Base-by-base conservation (phyloP, 2,797 vertebrate genomes). In the Sebastes aleutianus region DNA sequence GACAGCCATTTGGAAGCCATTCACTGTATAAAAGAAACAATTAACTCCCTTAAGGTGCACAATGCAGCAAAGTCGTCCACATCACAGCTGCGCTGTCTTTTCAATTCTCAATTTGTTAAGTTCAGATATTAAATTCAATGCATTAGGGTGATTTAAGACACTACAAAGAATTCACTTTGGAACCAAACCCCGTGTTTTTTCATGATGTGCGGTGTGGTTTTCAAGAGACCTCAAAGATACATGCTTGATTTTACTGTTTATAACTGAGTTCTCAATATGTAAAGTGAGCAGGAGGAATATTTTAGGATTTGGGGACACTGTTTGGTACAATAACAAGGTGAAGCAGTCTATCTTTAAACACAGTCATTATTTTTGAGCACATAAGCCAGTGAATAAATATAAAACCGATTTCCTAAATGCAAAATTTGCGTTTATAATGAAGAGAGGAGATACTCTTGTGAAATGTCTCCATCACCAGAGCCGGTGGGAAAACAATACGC, bases 1-100 rank as follows among this genome's bases (percentile, higher is more conserved):
- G 8, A 31, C 69, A 74, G 24, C 39, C 61, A 71, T 29, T 75
- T 83, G 71, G 14, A 83, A 75, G 61, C 32, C 39, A 59, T 66
- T 79, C 20, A 63, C 31, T 32, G 22, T 36, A 24, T 65, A 69
- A 80, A 57, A 31, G 26, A 24, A 27, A 76, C 62, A 53, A 72
- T 63, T 22, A 64, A 31, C 18, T 70, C 43, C 18, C 18, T 79
- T 8, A 67, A n/a, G 5, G 53, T 54, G 14, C 36, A 64, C 67
- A 43, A 43, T 43, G 39, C 39, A 43, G 39, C 39, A 70, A 9
- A 66, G 61, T 31, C 32, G 32, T 57, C 54, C 39, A 43, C 47
- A 34, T 34, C 8, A 20, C 63, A 76, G 16, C 13, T 39, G n/a
- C 9, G 26, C 39, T 6, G 24, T 53, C 67, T 68, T 61, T 59